These are phyloP conservation scores for Ditula angustiorana DNA, from an alignment of 2,888 invertebrate genomes.

Conservation along the genomic window DNA sequence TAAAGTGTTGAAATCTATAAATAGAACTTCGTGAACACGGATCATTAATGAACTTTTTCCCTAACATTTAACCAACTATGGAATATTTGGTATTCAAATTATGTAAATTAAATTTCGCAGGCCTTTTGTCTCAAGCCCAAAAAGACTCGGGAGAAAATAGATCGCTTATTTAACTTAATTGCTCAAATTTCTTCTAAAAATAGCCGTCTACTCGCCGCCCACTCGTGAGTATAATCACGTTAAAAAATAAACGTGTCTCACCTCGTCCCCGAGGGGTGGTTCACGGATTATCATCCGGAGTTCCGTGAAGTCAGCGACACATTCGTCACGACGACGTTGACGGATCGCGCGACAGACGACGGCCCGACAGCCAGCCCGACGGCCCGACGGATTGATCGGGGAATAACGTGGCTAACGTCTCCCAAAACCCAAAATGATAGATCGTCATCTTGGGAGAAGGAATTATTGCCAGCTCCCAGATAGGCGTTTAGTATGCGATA, in stretches of 20 bases:
- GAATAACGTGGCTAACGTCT: constrained; percentile 66
- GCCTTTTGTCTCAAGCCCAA: too few species aligned
- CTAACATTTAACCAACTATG: too few species aligned
- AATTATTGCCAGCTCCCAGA: constrained; percentile 55
- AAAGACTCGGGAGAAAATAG: too few species aligned
- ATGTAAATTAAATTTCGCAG: too few species aligned
- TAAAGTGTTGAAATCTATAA: too few species aligned
- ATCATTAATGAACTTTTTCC: too few species aligned
- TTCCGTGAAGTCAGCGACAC: constrained; percentile 47
- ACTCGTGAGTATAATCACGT: background rate
- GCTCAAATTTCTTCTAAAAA: background rate
- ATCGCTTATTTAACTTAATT: too few species aligned
- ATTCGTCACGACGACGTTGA: constrained; percentile 54
- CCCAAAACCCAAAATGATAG: constrained; percentile 63
- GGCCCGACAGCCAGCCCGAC: constrained; percentile 42
- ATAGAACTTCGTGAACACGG: too few species aligned
- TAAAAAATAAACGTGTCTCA: constrained; percentile 4
- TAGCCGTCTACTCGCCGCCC: background rate
- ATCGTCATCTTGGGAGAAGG: constrained; percentile 59
- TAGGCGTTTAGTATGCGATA: constrained; percentile 52
- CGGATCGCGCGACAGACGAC: constrained; percentile 48
- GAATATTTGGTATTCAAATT: too few species aligned
- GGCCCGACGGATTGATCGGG: constrained; percentile 65
- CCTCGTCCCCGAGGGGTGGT: constrained; percentile 40
- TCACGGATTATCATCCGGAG: constrained; percentile 47